Base-by-base conservation (phyloP, 2,113 vertebrate genomes). In the Laticauda laticaudata region DNA sequence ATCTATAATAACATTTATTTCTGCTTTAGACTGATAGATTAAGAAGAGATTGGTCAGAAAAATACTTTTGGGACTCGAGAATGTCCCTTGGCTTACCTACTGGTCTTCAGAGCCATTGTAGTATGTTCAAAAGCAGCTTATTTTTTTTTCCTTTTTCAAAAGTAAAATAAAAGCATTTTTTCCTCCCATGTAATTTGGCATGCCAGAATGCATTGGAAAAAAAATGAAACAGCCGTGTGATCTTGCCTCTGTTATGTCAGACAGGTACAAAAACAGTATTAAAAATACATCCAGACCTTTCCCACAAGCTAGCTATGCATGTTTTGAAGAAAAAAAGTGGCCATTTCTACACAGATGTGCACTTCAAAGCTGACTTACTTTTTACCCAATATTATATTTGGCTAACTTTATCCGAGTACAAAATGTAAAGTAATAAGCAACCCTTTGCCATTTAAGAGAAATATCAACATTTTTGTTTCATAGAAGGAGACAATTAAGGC, bases 361-460 rank as follows among this genome's bases (percentile, higher is more conserved):
- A 86, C n/a, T 87, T 54, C 45, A 90, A 54, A 87, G 90, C 88
- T 57, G 45, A 53, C 92, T 93, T 90, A 86, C 59, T 93, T 64
- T 90, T 75, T 81, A 53, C 39, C 57, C 81, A 57, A 59, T 90
- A 86, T 93, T 93, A 90, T 93, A 93, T 90, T 93, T 93, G 69
- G 88, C 55, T 93, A 6, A 61, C 92, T 86, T n/a, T 86, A 34
- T n/a, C 54, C n/a, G 53, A 90, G 43, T 93, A 90, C 69, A 86
- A 85, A 90, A 39, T 90, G 21, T 61, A 86, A 81, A 43, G 75
- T 43, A 81, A 53, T 57, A 90, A 90, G 43, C 75, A 90, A 55
- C n/a, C 24, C 29, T 86, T 57, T 29, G 57, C 75, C 64, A 90
- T 90, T 43, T 86, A 53, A 87, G 81, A 93, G 92, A 93, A 90